These are phyloP conservation scores for Falco peregrinus DNA, from an alignment of 2,797 vertebrate species.

Conservation along the genomic window DNA sequence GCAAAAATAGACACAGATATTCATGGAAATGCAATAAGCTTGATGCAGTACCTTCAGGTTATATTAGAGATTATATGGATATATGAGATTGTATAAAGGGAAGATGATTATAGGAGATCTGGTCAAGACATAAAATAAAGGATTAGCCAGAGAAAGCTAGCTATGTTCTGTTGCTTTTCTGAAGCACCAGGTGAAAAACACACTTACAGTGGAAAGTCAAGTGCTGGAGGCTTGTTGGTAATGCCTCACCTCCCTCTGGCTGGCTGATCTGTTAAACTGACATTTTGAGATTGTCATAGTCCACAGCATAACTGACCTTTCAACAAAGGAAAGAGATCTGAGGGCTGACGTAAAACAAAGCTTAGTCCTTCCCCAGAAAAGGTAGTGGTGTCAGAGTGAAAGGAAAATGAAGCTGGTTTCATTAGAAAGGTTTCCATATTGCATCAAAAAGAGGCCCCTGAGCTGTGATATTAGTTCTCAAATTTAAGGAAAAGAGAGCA, in stretches of 20 bases:
- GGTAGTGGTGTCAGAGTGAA: background rate
- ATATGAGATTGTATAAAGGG: too few species aligned
- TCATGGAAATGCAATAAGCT: background rate
- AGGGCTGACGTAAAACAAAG: background rate
- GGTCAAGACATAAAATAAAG: background rate
- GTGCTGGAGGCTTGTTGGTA: background rate
- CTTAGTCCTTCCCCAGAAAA: background rate
- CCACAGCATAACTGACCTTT: background rate
- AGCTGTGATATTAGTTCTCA: background rate
- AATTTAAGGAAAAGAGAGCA: background rate
- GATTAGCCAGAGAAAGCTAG: background rate
- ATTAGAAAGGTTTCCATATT: background rate
- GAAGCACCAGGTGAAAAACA: background rate
- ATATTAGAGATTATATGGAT: background rate
- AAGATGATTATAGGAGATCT: background rate
- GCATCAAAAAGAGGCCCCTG: background rate
- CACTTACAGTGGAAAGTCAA: background rate
- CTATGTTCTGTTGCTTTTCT: background rate
- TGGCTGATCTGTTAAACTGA: background rate
- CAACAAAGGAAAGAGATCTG: background rate
- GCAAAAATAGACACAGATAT: background rate
- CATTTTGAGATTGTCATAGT: background rate
- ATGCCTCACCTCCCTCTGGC: background rate
- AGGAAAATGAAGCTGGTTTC: background rate
- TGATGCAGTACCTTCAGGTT: background rate